These are phyloP conservation scores for Phalanger gymnotis DNA, from an alignment of 2,797 vertebrate species.

Conservation along the genomic window DNA sequence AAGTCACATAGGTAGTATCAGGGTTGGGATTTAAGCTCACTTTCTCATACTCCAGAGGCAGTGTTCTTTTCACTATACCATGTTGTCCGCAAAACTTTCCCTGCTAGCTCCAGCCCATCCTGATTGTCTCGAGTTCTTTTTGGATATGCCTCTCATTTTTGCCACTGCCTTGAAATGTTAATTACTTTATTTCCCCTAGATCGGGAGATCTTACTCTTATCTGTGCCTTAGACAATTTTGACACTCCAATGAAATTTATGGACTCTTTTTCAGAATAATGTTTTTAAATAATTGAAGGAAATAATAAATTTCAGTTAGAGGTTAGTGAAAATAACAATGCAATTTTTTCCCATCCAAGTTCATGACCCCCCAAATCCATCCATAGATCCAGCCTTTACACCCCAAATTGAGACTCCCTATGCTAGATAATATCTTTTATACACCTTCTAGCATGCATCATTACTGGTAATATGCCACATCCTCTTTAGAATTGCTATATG, in stretches of 20 bases:
- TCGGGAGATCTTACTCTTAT: not conserved
- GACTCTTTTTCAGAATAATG: not conserved
- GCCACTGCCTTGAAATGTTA: not conserved
- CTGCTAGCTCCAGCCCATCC: not conserved
- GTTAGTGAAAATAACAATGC: not conserved
- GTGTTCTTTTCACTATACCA: not conserved
- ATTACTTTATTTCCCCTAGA: not conserved
- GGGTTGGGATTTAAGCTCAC: not conserved
- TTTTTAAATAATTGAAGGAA: not conserved
- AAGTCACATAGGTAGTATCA: not conserved
- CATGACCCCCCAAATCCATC: not conserved
- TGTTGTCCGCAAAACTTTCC: not conserved
- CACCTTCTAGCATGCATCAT: not conserved
- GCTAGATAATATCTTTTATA: not conserved
- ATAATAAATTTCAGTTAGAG: not conserved
- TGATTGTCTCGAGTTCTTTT: not conserved
- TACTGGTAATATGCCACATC: not conserved
- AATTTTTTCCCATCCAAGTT: not conserved
- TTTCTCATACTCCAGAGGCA: not conserved
- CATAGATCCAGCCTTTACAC: not conserved
- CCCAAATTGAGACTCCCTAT: not conserved
- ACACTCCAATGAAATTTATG: not conserved
- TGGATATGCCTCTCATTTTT: not conserved
- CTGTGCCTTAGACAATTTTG: not conserved
- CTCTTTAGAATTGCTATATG: not conserved